Percentiles rank a stretch among this genome's conserved stretches.
These are phyloP conservation scores for Picathartes gymnocephalus DNA, from an alignment of 2,113 vertebrate genomes.

Conservation along the genomic window DNA sequence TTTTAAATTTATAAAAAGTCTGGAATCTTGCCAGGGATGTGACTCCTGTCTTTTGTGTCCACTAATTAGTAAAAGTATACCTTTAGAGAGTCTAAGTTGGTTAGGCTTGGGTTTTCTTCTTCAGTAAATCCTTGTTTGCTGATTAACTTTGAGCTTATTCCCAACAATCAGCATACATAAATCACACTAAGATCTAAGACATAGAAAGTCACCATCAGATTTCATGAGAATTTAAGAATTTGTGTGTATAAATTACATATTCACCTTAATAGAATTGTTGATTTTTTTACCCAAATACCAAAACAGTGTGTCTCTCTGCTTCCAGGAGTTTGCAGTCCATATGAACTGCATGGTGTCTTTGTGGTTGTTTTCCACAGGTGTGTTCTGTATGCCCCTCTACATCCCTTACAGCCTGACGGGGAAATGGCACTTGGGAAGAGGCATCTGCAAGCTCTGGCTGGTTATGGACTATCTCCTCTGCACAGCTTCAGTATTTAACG, in stretches of 20 bases:
- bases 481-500: constrained; percentile 85
- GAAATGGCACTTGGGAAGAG: constrained; percentile 75
- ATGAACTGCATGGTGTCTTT: background rate
- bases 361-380: constrained; percentile 62
- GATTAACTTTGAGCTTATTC: background rate
- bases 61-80: background rate
- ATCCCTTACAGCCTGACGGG: constrained; percentile 79
- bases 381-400: constrained; percentile 85
- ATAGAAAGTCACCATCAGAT: background rate
- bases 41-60: background rate
- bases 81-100: background rate
- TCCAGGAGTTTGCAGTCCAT: background rate
- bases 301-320: background rate
- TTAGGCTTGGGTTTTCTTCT: background rate
- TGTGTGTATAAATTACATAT: background rate
- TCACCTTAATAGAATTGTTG: background rate
- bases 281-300: background rate
- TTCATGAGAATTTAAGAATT: background rate
- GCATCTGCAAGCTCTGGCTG: constrained; percentile 83
- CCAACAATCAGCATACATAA: background rate
- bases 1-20: background rate
- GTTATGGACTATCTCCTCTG: constrained; percentile 84
- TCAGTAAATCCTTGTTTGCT: background rate
- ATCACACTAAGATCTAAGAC: background rate
- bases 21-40: background rate